Base-by-base conservation (phyloP, 2,888 invertebrate genomes). In the Amblyjoppa fuscipennis region DNA sequence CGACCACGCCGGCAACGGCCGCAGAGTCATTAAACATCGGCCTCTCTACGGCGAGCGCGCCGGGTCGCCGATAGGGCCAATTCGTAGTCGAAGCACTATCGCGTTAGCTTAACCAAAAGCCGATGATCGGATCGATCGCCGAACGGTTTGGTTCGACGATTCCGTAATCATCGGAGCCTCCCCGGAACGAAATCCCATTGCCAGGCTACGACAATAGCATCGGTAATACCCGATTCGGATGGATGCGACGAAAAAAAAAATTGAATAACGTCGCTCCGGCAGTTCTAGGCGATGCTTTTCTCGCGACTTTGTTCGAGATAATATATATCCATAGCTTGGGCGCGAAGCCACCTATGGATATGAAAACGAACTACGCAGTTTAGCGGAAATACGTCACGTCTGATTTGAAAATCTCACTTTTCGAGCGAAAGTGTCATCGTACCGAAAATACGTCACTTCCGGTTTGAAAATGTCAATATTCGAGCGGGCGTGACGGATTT, bases 1-100 rank as follows among this genome's bases (percentile, higher is more conserved):
- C 73, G 77, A 78, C 53, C 77, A 70, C 3, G 45, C 70, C 61
- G 87, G 91, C 93, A 70, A 9, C 70, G 49, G 71, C 61, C 41
- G 28, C 70, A 66, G 73, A 56, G 61, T 71, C 64, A 71, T 83
- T 64, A 78, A 66, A 53, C 64, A 49, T 61, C 38, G 28, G 41
- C 41, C 34, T 64, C 64, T 25, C 16, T 51, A 34, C 34, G 6
- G 31, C n/a, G 5, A 51, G 16, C 34, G 6, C 45, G 6, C 45
- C n/a, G 16, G 51, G 11, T 41, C 66, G 31, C 3, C 51, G 61
- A 68, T 34, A 51, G 66, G 16, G 9, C 34, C 7, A 38, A 3
- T 25, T 3, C 38, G 25, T 2, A 13, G 53, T 16, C 38, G 66
- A 68, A 28, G 16, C 53, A 41, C 25, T 71, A 38, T 64, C 38